These are phyloP conservation scores for Heliocidaris tuberculata DNA, from an alignment of 35 echinoderm and acorn worm genomes.

Conservation along the genomic window DNA sequence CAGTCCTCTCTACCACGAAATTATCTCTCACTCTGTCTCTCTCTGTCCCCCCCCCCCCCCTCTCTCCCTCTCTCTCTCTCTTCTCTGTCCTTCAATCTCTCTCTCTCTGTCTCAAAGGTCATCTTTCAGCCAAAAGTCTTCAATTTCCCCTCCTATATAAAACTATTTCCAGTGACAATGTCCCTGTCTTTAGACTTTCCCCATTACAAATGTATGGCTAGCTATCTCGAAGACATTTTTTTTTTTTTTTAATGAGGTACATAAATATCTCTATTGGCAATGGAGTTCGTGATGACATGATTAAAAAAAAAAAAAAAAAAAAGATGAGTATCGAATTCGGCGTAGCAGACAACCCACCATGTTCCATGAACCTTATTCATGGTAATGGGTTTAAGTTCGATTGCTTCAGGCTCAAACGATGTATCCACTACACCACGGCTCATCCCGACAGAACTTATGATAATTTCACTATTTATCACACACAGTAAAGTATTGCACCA, in stretches of 20 bases:
- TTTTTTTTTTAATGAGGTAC: too few species aligned
- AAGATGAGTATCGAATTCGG: not conserved
- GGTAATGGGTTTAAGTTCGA: not conserved
- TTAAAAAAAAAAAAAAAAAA: not conserved
- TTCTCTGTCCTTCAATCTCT: too few species aligned
- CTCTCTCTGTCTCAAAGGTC: not conserved
- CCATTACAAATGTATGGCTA: too few species aligned
- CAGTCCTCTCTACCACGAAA: not conserved
- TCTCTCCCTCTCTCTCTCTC: not conserved
- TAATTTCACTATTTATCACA: not conserved
- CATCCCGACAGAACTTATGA: not conserved
- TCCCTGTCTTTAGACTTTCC: too few species aligned
- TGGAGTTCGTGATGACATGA: too few species aligned
- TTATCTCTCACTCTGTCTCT: not conserved
- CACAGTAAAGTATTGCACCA: not conserved
- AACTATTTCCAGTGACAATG: too few species aligned
- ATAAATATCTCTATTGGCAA: too few species aligned
- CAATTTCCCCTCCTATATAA: too few species aligned
- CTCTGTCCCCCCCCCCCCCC: not conserved
- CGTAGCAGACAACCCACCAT: not conserved
- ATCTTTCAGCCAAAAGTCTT: not conserved
- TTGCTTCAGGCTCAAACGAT: constrained; percentile 3
- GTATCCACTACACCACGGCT: not conserved
- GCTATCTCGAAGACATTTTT: too few species aligned
- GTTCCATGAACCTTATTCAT: not conserved